Conservation (phyloP, 2,888 invertebrate species). For the Nomada lathburiana region DNA sequence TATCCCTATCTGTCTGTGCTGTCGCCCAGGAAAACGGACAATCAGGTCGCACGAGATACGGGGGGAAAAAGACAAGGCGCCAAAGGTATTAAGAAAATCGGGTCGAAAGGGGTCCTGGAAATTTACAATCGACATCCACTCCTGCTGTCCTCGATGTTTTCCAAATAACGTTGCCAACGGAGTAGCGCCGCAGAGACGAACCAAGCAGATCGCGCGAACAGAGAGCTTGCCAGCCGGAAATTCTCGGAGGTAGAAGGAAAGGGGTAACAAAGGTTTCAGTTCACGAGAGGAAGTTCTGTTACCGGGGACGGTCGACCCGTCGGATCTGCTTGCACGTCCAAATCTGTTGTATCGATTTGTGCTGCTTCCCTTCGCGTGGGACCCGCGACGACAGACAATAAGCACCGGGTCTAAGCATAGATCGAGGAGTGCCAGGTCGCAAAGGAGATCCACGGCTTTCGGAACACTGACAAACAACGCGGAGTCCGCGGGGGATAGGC, state of each 20-base stretch:
- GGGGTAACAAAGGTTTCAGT: not conserved
- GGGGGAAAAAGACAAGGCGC: not conserved
- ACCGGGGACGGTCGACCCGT: slow-evolving; percentile 16
- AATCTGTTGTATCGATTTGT: slow-evolving; percentile 41
- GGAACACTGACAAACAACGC: slow-evolving; percentile 36
- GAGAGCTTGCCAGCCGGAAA: slow-evolving; percentile 1
- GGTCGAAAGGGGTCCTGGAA: not conserved
- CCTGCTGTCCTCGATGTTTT: not conserved
- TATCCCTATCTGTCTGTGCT: too few relatives aligned
- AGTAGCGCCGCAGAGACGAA: too few relatives aligned
- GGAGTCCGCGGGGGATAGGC: slow-evolving; percentile 15
- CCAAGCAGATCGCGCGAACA: slow-evolving; percentile 5
- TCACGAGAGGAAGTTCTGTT: slow-evolving; percentile 26
- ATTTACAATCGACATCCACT: not conserved
- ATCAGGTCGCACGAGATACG: not conserved
- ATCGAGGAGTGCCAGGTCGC: slow-evolving; percentile 23
- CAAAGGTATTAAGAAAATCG: slow-evolving; percentile 4
- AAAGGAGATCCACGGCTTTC: slow-evolving; percentile 3
- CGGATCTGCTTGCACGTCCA: slow-evolving; percentile 29
- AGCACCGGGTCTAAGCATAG: slow-evolving; percentile 39
- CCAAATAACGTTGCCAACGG: slow-evolving; percentile 2
- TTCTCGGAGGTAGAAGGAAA: slow-evolving; percentile 7
- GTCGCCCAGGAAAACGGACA: too few relatives aligned
- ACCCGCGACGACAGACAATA: slow-evolving; percentile 35
- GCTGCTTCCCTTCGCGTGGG: slow-evolving; percentile 18